Conservation (phyloP, 2,797 vertebrate species). For the Aulostomus chinensis region DNA sequence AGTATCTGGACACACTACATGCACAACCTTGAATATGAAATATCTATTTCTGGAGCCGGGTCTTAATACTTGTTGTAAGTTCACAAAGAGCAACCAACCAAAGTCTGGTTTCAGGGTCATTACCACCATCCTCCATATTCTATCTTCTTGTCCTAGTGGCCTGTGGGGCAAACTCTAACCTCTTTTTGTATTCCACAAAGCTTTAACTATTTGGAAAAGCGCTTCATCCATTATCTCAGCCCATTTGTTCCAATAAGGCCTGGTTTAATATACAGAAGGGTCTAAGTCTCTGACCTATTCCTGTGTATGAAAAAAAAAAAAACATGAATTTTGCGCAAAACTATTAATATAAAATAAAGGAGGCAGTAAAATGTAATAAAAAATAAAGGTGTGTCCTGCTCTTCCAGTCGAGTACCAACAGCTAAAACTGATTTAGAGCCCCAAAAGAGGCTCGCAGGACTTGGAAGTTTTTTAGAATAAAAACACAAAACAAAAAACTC, state of each 20-base stretch:
- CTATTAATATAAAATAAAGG: too few relatives aligned
- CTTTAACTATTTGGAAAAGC: slow-evolving; percentile 13
- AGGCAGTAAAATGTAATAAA: too few relatives aligned
- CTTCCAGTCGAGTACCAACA: too few relatives aligned
- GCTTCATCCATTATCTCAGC: slow-evolving; percentile 10
- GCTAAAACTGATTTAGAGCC: too few relatives aligned
- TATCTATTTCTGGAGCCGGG: slow-evolving; percentile 25
- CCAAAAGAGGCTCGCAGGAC: too few relatives aligned
- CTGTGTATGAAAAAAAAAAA: too few relatives aligned
- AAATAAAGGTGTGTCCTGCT: too few relatives aligned
- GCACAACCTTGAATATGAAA: slow-evolving; percentile 16
- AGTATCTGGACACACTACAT: slow-evolving; percentile 11
- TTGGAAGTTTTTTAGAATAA: too few relatives aligned
- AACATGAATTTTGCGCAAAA: too few relatives aligned
- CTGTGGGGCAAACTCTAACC: slow-evolving; percentile 34
- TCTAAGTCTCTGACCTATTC: background rate
- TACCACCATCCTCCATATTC: slow-evolving; percentile 11
- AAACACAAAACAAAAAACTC: too few relatives aligned
- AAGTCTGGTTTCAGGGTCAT: slow-evolving; percentile 39
- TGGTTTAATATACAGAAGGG: background rate
- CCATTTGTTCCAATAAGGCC: slow-evolving; percentile 17
- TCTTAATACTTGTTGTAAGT: slow-evolving; percentile 17
- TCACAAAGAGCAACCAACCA: slow-evolving; percentile 41
- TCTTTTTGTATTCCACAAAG: slow-evolving; percentile 44
- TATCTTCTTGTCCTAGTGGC: slow-evolving; percentile 20